phyloP scores from a whole-genome alignment of 35 echinoderm and acorn worm species.

The Ophiothrix spiculata region DNA sequence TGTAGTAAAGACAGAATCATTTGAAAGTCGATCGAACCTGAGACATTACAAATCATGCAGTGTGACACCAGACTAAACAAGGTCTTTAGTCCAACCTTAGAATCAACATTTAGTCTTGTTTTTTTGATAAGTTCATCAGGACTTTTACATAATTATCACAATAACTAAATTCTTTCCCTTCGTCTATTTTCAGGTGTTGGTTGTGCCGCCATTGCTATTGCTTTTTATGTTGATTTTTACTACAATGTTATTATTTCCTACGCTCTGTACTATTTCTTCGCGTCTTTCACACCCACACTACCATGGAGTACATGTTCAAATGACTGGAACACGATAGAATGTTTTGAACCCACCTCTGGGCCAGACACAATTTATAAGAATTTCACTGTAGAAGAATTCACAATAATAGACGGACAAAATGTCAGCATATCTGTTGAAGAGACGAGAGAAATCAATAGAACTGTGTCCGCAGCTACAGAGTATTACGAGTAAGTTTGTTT shows the following conservation, averaged over 20 bases:
- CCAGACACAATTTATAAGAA: constrained; percentile 23
- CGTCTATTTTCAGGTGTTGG: constrained; percentile 68
- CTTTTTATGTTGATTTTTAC: constrained; percentile 96
- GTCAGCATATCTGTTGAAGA: neutral
- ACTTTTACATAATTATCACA: too few relatives aligned
- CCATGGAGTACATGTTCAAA: constrained; percentile 83
- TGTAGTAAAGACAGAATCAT: too few relatives aligned
- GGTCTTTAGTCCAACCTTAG: too few relatives aligned
- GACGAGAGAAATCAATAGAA: constrained; percentile 54
- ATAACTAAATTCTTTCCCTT: neutral
- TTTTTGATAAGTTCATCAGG: too few relatives aligned
- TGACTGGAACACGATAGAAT: constrained; percentile 61
- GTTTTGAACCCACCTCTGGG: constrained; percentile 59
- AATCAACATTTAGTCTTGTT: too few relatives aligned
- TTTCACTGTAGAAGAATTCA: constrained; percentile 3
- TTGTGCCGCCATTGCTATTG: constrained; percentile 77
- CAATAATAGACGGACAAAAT: constrained; percentile 21
- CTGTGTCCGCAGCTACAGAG: constrained; percentile 65
- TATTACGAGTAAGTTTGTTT: constrained; percentile 97
- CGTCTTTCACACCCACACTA: constrained; percentile 65
- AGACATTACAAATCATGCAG: too few relatives aligned
- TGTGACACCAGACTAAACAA: too few relatives aligned
- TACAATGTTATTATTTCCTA: constrained; percentile 99
- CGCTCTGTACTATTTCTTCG: constrained; percentile 87
- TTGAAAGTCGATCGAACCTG: too few relatives aligned